Base-by-base conservation (phyloP, 2,888 invertebrate species). In the Smittia sp. region DNA sequence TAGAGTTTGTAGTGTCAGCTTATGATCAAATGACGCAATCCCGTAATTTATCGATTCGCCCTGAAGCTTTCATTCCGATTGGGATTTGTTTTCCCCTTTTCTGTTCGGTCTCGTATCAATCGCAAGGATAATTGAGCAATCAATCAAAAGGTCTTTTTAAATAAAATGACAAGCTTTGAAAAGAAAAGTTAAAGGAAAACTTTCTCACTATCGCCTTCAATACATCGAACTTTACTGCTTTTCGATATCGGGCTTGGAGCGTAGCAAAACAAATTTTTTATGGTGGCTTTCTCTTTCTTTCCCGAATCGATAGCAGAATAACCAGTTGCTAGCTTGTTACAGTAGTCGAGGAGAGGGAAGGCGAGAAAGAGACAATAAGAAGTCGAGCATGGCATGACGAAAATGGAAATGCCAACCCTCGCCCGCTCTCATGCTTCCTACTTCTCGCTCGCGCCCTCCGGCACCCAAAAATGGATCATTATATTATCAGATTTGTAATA, bases 91-190 rank as follows among this genome's bases (percentile, higher is more conserved):
- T 46, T 46, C 46, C 15, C 11, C 15, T 46, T 46, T 46, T 46
- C 46, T 13, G 58, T n/a, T n/a, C 18, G 15, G 22, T 18, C 32
- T 32, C 2, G 9, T 20, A 18, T 58, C 58, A 58, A 22, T 58
- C 15, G 69, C 15, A 25, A 32, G 25, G 27, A 27, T 69, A 69
- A 54, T 69, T 69, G 52, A 54, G 69, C 69, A 52, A 69, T 69
- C 69, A 69, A 52, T 69, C 69, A 69, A 69, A 58, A 22, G 58
- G 22, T 58, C 18, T 58, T 20, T 58, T 58, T 58, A 46, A 46
- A 46, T 46, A 46, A 46, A 46, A 46, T 46, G 46, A 46, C 46
- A 46, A 46, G 46, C 46, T 15, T 11, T 46, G 46, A 11, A 46
- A 46, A 46, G 46, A 46, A 46, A 46, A 46, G 15, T 15, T 15